phyloP scores from a whole-genome alignment of 2,888 invertebrate genomes.

The Lycaena phlaeas region DNA sequence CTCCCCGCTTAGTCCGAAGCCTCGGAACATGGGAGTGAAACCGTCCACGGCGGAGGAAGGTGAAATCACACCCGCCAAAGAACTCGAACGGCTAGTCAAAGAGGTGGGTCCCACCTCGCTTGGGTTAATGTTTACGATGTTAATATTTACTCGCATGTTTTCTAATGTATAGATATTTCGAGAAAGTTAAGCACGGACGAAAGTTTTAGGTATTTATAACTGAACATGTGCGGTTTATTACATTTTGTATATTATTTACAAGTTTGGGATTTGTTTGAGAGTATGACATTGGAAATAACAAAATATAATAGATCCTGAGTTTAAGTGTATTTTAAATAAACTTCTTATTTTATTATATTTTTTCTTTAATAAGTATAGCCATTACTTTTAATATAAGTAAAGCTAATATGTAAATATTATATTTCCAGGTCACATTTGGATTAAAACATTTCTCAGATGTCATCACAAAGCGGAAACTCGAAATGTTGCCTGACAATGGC shows the following conservation, averaged over 20 bases:
- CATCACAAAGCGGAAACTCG: constrained; percentile 90
- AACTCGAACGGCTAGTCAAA: constrained; percentile 83
- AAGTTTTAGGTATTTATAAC: neutral
- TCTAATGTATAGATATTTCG: constrained; percentile 1
- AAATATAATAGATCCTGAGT: too few species aligned
- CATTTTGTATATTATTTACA: too few species aligned
- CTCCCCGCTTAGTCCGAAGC: constrained; percentile 76
- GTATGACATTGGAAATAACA: too few species aligned
- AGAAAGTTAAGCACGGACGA: constrained; percentile 4
- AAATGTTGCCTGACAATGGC: constrained; percentile 94
- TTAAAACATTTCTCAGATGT: constrained; percentile 94
- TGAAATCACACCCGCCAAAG: constrained; percentile 78
- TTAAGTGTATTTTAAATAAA: too few species aligned
- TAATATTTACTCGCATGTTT: constrained; percentile 6
- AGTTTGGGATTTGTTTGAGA: too few species aligned
- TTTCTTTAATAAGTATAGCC: too few species aligned
- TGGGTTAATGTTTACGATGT: neutral
- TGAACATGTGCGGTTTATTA: too few species aligned
- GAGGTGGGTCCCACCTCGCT: constrained; percentile 59
- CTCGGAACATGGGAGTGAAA: constrained; percentile 62
- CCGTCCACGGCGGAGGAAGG: constrained; percentile 70
- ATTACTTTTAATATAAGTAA: too few species aligned
- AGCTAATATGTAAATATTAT: neutral
- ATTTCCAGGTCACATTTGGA: constrained; percentile 59
- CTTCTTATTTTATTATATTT: too few species aligned